Evolutionary conservation across 2,888 invertebrate species (phyloP), one percentile per base, ranked within the genome.

Genomic region (Trypoxylon attenuatum): DNA sequence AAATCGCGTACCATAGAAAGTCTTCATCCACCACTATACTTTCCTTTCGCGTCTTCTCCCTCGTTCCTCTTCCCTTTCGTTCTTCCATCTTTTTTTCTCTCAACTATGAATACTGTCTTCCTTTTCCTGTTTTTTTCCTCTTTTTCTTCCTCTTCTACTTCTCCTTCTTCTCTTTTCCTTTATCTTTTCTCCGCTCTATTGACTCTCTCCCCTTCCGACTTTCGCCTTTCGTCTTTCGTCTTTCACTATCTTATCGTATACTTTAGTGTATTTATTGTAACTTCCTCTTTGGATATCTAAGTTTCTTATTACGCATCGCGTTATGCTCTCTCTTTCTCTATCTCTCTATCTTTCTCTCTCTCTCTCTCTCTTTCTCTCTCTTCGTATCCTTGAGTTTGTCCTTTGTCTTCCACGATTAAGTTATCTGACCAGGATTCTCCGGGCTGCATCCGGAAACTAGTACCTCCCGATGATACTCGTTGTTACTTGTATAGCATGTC

Each of bases 391-490:
- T n/a, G n/a, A n/a, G n/a, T n/a, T n/a, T n/a, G n/a, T n/a, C n/a
- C n/a, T n/a, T n/a, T n/a, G n/a, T n/a, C n/a, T n/a, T n/a, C n/a
- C n/a, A n/a, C n/a, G n/a, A n/a, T n/a, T n/a, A n/a, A n/a, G n/a
- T n/a, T 33, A 13, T 13, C 13, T 33, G 10, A 10, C 1, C 33
- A 33, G 33, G n/a, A 10, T 33, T 33, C 33, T 13, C 33, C 33
- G 33, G n/a, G 49, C 43, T 27, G 41, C 70, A 66, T 66, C 49
- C 49, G 55, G 71, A 75, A 60, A 71, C 75, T 79, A 81, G 82
- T 82, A 77, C 82, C 79, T 73, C 73, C 64, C 54, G 73, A 71
- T 62, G 80, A 83, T 83, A 82, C 83, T 83, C 83, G 62, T 76
- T 76, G 69, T 61, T 49, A 46, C 54, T 60, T 76, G 65, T 64